Base-by-base conservation (phyloP, 2,113 vertebrate species). In the Rhodinocichla rosea region DNA sequence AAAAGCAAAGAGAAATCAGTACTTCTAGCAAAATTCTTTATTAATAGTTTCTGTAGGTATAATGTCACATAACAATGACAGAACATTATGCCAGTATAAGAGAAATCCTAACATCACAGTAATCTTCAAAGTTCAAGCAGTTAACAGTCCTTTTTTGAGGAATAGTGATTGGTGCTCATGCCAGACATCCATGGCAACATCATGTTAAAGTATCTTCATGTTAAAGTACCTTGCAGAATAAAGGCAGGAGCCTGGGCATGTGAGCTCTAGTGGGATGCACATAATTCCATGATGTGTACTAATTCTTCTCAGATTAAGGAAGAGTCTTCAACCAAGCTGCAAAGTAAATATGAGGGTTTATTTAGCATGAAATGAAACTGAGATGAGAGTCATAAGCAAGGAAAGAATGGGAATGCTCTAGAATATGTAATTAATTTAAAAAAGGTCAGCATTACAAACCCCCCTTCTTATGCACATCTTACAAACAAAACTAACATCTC, bases 11-110 rank as follows among this genome's bases (percentile, higher is more conserved):
- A 92, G 70, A 70, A 76, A 75, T 33, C 65, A 60, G 78, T 76
- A 65, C 27, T 83, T 85, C n/a, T 95, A 89, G 84, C 45, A 95
- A 91, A 92, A 57, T 22, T 71, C 82, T 97, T 96, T 95, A 95
- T 96, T 97, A 82, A 62, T 94, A 82, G 33, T 74, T 95, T 83
- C 59, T 90, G 64, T 85, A 74, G 55, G 42, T 92, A 88, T 95
- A 81, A 65, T 47, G 64, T 78, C 83, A 94, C 91, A 56, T 76
- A 91, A 79, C 89, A 94, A 87, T 84, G 74, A 67, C 64, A 96
- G 89, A 92, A 33, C 45, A 88, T 74, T 35, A 77, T 83, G 78
- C 59, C 82, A 83, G 39, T 65, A 55, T 73, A 80, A 91, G 85
- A 94, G 90, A 86, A 88, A 78, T 75, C 47, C 85, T 81, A 94